Base-by-base conservation (phyloP, 2,797 vertebrate genomes). In the Setipinna tenuifilis region DNA sequence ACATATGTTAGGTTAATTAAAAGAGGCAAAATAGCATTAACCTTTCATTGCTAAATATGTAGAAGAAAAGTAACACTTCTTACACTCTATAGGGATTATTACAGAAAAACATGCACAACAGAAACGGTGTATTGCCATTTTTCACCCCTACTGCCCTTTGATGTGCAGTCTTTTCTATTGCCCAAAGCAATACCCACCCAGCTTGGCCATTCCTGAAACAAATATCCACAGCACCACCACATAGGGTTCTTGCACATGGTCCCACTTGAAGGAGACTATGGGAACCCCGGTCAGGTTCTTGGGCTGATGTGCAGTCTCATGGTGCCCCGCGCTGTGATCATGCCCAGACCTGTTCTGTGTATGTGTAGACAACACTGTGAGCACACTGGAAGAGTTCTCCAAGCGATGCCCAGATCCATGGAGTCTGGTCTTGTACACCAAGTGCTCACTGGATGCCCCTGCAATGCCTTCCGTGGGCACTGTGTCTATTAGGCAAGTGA, bases 201-300 rank as follows among this genome's bases (percentile, higher is more conserved):
- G 14, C 89, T 96, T 96, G 0, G 85, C 85, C 88, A 95, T 6
- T 83, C 87, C 88, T 21, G 92, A 89, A 88, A 95, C 94, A 54
- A 95, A n/a, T 23, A 96, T 86, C 94, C 94, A 96, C 19, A 96
- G 21, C 0, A 83, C 87, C 11, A 95, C 50, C 0, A 93, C 31
- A 86, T 93, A 96, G 0, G 94, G 92, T 0, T 5, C 0, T 81
- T 92, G 46, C 86, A 96, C 93, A 2, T 96, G 95, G 71, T 93
- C 85, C 95, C 95, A 95, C 44, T 92, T 89, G 68, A 95, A 92
- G 23, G 83, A 88, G 19, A 95, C 92, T 5, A 96, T 68, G 65
- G 92, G 62, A 41, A 95, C 89, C 62, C 89, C 92, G 0, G 91
- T 90, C 78, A 87, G 0, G 82, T 7, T 81, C 28, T 75, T 16